Evolutionary conservation across 53 echinoderm and acorn worm genomes (phyloP), one percentile per base, ranked within the genome.

Genomic region (Hippasteria phrygiana): DNA sequence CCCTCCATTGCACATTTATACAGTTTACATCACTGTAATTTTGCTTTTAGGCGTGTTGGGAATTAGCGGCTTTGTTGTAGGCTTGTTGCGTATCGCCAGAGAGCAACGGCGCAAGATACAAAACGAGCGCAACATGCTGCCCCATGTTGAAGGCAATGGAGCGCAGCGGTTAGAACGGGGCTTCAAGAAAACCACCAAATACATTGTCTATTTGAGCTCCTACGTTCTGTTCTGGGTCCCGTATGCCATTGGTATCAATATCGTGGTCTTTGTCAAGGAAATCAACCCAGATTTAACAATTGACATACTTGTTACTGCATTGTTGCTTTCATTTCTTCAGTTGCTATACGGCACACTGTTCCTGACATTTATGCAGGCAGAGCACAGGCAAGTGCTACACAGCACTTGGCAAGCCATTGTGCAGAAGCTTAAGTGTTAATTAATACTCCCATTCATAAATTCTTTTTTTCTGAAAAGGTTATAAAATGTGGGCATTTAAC

Each of bases 281-380:
- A 7, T 66, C 34, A 35, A 66, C 36, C 9, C 1, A 0, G 13
- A 31, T 3, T 11, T 28, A 31, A 13, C 7, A 2, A 13, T 0
- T 0, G 17, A 0, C 32, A 36, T 34, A 33, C 1, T 0, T 5
- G 34, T 14, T 7, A 35, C 1, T 7, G 32, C 26, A 0, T 0
- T 34, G 0, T 36, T 66, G 16, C 1, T 33, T 7, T 2, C 36
- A 0, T 17, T 66, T 35, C 4, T 66, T 35, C 67, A 66, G 67
- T 33, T 66, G 67, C 20, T 73, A 27, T 73, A 42, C 32, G 73
- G 73, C n/a, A 73, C 73, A 1, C 24, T 73, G 20, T 73, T 73
- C 73, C 18, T 73, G 73, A 73, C 73, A 6, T 73, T 73, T 18
- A 73, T 73, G 73, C 73, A 73, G 43, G 73, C 40, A n/a, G 43